Evolutionary conservation across 2,113 vertebrate species (phyloP).

Genomic region (Capreolus pygargus): DNA sequence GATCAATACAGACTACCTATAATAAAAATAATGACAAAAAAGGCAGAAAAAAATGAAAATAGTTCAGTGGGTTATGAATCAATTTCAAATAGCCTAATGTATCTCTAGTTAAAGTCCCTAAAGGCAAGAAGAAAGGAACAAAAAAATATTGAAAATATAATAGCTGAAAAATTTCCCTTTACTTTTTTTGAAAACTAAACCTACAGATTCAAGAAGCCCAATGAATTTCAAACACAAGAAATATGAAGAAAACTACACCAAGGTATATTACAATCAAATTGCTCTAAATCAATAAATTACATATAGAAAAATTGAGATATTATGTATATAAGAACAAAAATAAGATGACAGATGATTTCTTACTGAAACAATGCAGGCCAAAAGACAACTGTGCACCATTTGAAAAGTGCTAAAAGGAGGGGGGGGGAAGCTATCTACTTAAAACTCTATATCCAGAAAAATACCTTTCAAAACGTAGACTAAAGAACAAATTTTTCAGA

Average conservation of each 20-base stretch:
- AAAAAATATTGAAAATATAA: neutral
- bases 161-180: neutral
- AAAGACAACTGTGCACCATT: neutral
- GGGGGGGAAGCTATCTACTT: neutral
- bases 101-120: neutral
- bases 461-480: neutral
- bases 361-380: neutral
- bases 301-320: neutral
- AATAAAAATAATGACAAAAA: neutral
- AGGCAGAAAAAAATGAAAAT: neutral
- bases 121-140: neutral
- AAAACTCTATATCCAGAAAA: neutral
- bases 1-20: neutral
- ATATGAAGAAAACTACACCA: neutral
- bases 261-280: neutral
- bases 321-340: neutral
- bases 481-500: neutral
- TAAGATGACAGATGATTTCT: neutral
- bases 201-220: neutral
- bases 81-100: neutral
- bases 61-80: neutral
- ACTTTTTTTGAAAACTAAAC: neutral
- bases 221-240: neutral
- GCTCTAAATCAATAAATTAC: neutral
- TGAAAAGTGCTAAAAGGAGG: neutral